A percentile compares a stretch with the other conserved stretches of the same genome.
phyloP scores from a whole-genome alignment of 2,888 invertebrate species.

The Dioctria rufipes region DNA sequence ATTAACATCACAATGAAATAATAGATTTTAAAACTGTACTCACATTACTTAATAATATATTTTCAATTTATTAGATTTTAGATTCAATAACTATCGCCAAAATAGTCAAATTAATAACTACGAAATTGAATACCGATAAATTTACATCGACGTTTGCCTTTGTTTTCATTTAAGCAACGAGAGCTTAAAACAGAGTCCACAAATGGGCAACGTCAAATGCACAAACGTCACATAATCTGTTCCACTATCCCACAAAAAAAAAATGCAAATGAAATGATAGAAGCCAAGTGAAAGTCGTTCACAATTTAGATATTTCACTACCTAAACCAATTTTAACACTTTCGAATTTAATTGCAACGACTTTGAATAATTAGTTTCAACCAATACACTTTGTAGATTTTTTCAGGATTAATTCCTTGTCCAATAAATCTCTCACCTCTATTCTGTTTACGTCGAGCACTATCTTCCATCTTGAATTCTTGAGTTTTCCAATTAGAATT shows the following conservation, averaged over 20 bases:
- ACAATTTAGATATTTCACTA: background rate
- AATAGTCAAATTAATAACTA: constrained; percentile 22
- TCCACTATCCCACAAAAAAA: constrained; percentile 17
- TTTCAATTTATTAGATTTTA: constrained; percentile 11
- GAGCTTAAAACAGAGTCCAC: constrained; percentile 39
- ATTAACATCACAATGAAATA: background rate
- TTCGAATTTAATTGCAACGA: background rate
- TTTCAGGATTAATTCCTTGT: background rate
- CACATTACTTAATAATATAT: background rate
- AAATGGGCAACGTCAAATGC: constrained; percentile 35
- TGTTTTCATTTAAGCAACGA: constrained; percentile 43
- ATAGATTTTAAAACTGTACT: constrained; percentile 16
- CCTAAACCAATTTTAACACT: background rate
- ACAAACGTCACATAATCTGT: constrained; percentile 28
- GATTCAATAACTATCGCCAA: constrained; percentile 9
- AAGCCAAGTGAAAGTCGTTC: constrained; percentile 27
- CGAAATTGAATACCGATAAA: constrained; percentile 36
- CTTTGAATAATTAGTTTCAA: background rate
- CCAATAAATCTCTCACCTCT: constrained; percentile 54
- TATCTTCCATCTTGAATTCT: constrained; percentile 54
- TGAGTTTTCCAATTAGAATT: too few species aligned
- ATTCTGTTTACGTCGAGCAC: constrained; percentile 58
- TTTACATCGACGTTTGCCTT: constrained; percentile 47
- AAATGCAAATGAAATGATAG: constrained; percentile 3
- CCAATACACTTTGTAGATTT: background rate